A percentile compares a stretch with the other conserved stretches of the same genome.
These are phyloP conservation scores for Armadillidium nasatum DNA, from an alignment of 1,140 invertebrate species.

Conservation along the genomic window DNA sequence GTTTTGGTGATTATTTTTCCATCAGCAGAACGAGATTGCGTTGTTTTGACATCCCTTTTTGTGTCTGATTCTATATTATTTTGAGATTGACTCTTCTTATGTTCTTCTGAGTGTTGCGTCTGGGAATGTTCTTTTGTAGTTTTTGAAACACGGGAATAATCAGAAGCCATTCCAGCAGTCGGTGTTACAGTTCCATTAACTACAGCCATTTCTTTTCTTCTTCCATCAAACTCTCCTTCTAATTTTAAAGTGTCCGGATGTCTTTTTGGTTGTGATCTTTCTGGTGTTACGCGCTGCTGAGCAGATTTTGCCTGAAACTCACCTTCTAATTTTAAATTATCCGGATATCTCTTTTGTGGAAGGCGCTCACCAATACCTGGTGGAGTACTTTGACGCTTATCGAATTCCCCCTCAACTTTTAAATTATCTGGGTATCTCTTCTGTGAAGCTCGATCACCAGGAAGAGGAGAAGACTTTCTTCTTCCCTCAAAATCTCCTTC, in stretches of 20 bases:
- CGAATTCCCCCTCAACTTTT: conserved; percentile 46
- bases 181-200: conserved; percentile 50
- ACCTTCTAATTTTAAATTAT: conserved; percentile 48
- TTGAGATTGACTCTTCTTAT: background rate
- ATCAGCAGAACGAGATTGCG: conserved; percentile 29
- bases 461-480: conserved; percentile 14
- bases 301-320: conserved; percentile 48
- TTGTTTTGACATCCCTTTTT: background rate
- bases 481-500: conserved; percentile 43
- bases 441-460: conserved; percentile 47
- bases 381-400: conserved; percentile 51
- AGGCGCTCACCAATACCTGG: conserved; percentile 42
- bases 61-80: background rate
- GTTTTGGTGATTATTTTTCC: conserved; percentile 56
- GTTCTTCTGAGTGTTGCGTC: background rate
- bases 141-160: background rate
- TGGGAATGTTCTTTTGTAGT: background rate
- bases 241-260: conserved; percentile 44
- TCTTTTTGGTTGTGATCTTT: conserved; percentile 40
- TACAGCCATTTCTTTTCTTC: conserved; percentile 50
- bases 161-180: background rate
- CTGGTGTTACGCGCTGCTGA: conserved; percentile 49
- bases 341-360: conserved; percentile 42
- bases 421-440: conserved; percentile 46
- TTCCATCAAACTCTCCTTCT: conserved; percentile 44